Base-by-base conservation (phyloP, 2,888 invertebrate genomes). In the Stictocephala bisonia region DNA sequence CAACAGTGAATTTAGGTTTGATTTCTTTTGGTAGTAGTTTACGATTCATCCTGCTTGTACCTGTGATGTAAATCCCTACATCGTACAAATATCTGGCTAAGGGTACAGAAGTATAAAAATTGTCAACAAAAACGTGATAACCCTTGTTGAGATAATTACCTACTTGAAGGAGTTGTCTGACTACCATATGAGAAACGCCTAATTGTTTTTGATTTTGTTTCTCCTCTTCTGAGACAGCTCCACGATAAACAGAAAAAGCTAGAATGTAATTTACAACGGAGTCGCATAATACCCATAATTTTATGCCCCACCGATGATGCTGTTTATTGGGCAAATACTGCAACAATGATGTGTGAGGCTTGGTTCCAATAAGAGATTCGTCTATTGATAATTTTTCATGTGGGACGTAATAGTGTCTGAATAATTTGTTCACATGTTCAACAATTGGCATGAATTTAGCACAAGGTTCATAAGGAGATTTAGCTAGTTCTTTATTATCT, bases 241-340 rank as follows among this genome's bases (percentile, higher is more conserved):
- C 66, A 18, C n/a, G 22, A 2, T 44, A 66, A 6, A 41, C 20
- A 66, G n/a, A 48, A 44, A n/a, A n/a, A n/a, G n/a, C n/a, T n/a
- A n/a, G n/a, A n/a, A n/a, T n/a, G n/a, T n/a, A n/a, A n/a, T n/a
- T n/a, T n/a, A n/a, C n/a, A n/a, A n/a, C n/a, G n/a, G n/a, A n/a
- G n/a, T n/a, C 64, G 22, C 64, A 64, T n/a, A 60, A 24, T n/a
- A n/a, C n/a, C n/a, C 48, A 48, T 7, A 67, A 26, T 26, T 48
- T 48, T 11, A n/a, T n/a, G n/a, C n/a, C n/a, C n/a, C 67, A 67
- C n/a, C 67, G 15, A n/a, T 44, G 67, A 15, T 67, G 67, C 3
- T 56, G 56, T 18, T 56, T 56, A 2, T 56, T 27, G 18, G 29
- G 56, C 29, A 56, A 3, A 15, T 56, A 56, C 18, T 56, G 29